Evolutionary conservation across 2,888 invertebrate genomes (phyloP), one percentile per base, ranked within the genome.

Genomic region (Nomada fabriciana): DNA sequence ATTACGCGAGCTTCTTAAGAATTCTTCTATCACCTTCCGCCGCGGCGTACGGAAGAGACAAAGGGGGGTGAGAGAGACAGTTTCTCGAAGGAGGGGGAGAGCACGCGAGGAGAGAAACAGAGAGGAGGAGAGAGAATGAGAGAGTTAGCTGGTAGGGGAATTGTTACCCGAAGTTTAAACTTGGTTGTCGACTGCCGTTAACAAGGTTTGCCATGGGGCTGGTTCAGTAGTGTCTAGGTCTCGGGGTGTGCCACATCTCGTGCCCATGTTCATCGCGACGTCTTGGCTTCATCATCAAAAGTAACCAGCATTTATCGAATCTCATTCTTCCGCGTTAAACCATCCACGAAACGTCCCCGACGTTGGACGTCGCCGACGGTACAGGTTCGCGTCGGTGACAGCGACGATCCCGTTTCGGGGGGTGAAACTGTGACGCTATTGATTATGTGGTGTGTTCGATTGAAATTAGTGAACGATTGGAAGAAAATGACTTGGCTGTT

Each of bases 81-180:
- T 84, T 71, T 57, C 67, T 53, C 52, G 64, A 63, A 64, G 83
- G 68, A 81, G 82, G 77, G 79, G 82, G 82, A 82, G 82, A 84
- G 81, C 74, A 79, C 73, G 73, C 82, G 83, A 80, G 84, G 73
- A 81, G 74, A 80, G 83, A 82, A 80, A 86, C 63, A 65, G 75
- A 79, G 71, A 79, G 84, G 55, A 20, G 74, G 47, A 76, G 79
- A 84, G 85, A 80, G 82, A 78, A 77, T 68, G 84, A 78, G 82
- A 83, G 85, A 81, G 86, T 50, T 82, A 82, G 89, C 86, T 86
- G 88, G 90, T 90, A 90, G 91, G 92, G 93, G 92, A 91, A 93
- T 93, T 93, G 93, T 94, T 93, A 93, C 91, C 91, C 93, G 89
- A 93, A 94, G 93, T 94, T 94, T 93, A 93, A 93, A 94, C 93